Evolutionary conservation across 2,113 vertebrate genomes (phyloP).

Genomic region (Nothocercus julius): DNA sequence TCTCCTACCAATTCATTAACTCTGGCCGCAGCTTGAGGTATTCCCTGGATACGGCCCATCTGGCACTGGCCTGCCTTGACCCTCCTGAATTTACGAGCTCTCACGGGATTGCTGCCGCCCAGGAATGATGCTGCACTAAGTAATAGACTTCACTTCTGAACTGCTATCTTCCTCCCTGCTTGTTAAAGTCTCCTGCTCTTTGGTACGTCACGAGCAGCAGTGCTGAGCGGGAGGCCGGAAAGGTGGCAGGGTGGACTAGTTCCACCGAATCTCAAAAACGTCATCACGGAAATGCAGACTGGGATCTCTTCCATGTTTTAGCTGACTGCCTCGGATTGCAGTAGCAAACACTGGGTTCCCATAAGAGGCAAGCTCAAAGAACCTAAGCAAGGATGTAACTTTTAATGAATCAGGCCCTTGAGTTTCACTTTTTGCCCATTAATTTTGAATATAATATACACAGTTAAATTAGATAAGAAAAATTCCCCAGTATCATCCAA

Average conservation of each 20-base stretch:
- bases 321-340: neutral
- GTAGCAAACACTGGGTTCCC: neutral
- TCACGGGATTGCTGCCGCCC: constrained; percentile 18
- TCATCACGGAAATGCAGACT: neutral
- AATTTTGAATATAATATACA: constrained; percentile 53
- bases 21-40: neutral
- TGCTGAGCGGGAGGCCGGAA: neutral
- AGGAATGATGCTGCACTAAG: neutral
- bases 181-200: neutral
- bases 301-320: neutral
- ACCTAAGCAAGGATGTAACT: neutral
- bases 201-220: neutral
- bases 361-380: neutral
- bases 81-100: neutral
- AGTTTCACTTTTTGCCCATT: constrained; percentile 6
- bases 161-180: neutral
- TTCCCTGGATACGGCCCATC: constrained; percentile 15
- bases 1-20: neutral
- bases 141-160: neutral
- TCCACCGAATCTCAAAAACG: neutral
- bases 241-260: neutral
- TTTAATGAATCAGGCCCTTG: constrained; percentile 59
- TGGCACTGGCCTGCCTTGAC: constrained; percentile 30
- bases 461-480: constrained; percentile 2
- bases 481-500: constrained; percentile 30